phyloP scores from a whole-genome alignment of 2,113 vertebrate genomes.

The Isichthys henryi region DNA sequence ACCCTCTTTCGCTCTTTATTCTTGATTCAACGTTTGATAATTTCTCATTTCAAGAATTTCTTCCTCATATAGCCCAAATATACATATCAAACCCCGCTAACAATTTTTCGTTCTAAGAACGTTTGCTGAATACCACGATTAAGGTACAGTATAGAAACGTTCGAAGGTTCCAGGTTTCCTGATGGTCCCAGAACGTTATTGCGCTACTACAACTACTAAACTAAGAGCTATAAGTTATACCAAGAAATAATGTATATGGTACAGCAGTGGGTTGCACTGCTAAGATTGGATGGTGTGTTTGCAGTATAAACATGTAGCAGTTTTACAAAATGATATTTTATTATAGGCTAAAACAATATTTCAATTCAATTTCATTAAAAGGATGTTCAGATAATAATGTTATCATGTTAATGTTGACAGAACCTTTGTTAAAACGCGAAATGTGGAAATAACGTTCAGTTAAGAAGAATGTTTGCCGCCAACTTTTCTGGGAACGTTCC shows the following conservation, averaged over 20 bases:
- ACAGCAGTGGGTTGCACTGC: not conserved
- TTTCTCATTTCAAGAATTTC: not conserved
- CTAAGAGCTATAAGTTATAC: not conserved
- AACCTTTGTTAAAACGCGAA: not conserved
- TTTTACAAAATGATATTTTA: not conserved
- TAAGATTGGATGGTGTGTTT: not conserved
- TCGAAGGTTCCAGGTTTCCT: not conserved
- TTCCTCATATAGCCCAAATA: not conserved
- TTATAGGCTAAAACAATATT: not conserved
- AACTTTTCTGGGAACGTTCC: not conserved
- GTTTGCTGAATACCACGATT: not conserved
- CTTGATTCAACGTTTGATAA: not conserved
- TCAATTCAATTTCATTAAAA: not conserved
- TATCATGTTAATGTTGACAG: not conserved
- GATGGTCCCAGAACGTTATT: not conserved
- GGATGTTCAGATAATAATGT: not conserved
- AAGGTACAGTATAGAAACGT: not conserved
- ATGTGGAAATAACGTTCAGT: not conserved
- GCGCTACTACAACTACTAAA: not conserved
- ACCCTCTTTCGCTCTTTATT: slow-evolving; percentile 34
- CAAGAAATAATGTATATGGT: not conserved
- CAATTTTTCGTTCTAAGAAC: not conserved
- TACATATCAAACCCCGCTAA: not conserved
- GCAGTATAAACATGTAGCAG: not conserved
- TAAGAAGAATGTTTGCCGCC: not conserved